These are phyloP conservation scores for Allophyes oxyacanthae DNA, from an alignment of 2,888 invertebrate genomes.

Conservation along the genomic window DNA sequence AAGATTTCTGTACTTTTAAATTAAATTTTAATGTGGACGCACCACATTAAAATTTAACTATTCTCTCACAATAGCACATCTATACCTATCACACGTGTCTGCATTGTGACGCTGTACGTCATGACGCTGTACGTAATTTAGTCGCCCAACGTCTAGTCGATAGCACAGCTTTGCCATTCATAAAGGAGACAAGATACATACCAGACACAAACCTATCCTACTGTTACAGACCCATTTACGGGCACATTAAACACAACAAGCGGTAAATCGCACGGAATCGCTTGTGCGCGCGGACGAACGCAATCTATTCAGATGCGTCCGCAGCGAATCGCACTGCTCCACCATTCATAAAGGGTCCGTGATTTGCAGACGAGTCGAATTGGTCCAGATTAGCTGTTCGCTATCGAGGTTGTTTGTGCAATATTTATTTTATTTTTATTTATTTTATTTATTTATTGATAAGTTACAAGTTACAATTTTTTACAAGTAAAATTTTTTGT, in stretches of 20 bases:
- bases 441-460: too few relatives aligned
- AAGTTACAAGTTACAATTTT: too few relatives aligned
- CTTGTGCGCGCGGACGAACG: conserved; percentile 2
- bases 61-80: background rate
- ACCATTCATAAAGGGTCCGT: conserved; percentile 43
- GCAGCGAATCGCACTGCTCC: conserved; percentile 5
- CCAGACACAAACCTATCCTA: background rate
- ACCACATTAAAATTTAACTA: background rate
- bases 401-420: conserved; percentile 30
- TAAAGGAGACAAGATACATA: background rate
- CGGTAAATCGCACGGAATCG: conserved; percentile 5
- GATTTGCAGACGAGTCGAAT: conserved; percentile 34
- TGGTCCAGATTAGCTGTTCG: conserved; percentile 32
- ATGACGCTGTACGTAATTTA: background rate
- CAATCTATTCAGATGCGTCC: conserved; percentile 19
- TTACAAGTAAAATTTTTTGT: too few relatives aligned
- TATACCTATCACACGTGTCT: too few relatives aligned
- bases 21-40: too few relatives aligned
- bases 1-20: too few relatives aligned
- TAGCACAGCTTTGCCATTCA: background rate
- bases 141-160: background rate
- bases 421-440: too few relatives aligned
- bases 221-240: conserved; percentile 7
- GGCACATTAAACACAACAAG: background rate
- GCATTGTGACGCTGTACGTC: background rate